Evolutionary conservation across 2,888 invertebrate genomes (phyloP), one percentile per base, ranked within the genome.

Genomic region (Epinotia bilunana): DNA sequence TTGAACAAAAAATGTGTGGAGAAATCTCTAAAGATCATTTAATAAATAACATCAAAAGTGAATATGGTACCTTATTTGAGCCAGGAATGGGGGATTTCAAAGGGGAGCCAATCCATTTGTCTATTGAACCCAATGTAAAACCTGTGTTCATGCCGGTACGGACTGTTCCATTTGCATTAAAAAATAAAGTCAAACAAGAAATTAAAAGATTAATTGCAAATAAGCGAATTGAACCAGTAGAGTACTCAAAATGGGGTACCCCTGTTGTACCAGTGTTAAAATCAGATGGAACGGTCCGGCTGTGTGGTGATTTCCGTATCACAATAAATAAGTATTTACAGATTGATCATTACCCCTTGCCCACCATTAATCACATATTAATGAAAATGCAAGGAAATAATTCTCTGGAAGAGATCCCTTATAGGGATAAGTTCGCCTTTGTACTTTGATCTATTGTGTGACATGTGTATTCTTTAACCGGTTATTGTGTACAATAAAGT

Each of bases 311-410:
- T 58, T 72, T 39, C 28, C 67, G 72, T 16, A 62, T 75, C 3
- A 75, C 75, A 20, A 58, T 76, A 33, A 76, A 76, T 62, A 64
- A 57, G 53, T 67, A 75, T 64, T 73, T 76, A 57, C 46, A 67
- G 9, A 61, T 76, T 12, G 76, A 76, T 13, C 72, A 76, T 33
- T 76, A 68, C 46, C 76, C 72, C 1, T 39, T 72, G 20, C 72
- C 72, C 0, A 67, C 68, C 13, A 67, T 76, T 9, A 28, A 76
- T 58, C 18, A 72, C 12, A 76, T 76, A 18, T 57, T 76, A 18
- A 65, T 65, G 61, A 68, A 71, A 55, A 43, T 77, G 16, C 62
- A 69, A 33, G 74, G 64, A 3, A 65, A 65, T 16, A 23, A n/a
- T n/a, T n/a, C n/a, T n/a, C n/a, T n/a, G n/a, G n/a, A n/a, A n/a